phyloP scores from a whole-genome alignment of 2,797 vertebrate species.

The Melanotaenia boesemani region DNA sequence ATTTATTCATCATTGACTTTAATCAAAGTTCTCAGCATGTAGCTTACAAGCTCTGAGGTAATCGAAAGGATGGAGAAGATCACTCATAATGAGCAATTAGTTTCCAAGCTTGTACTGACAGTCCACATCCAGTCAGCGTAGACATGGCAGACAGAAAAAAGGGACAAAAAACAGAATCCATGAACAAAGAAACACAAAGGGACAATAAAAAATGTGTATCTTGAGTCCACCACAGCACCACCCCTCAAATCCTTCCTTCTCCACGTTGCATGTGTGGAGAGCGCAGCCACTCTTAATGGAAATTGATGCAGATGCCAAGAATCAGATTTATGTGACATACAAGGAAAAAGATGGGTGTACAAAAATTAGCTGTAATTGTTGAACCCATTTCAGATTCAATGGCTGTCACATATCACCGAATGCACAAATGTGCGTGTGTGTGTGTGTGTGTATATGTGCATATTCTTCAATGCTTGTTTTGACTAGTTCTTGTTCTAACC shows the following conservation, averaged over 20 bases:
- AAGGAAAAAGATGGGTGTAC: neutral
- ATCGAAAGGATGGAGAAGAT: too few species aligned
- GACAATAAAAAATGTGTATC: neutral
- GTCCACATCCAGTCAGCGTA: too few species aligned
- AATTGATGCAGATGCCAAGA: constrained; percentile 70
- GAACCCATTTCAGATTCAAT: constrained; percentile 46
- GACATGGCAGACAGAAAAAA: too few species aligned
- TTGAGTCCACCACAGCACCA: neutral
- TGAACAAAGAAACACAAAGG: too few species aligned
- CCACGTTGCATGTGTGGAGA: too few species aligned
- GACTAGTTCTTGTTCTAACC: neutral
- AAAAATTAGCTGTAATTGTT: constrained; percentile 55
- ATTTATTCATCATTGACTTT: too few species aligned
- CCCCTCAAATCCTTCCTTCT: neutral
- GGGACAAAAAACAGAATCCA: too few species aligned
- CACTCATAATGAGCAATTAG: too few species aligned
- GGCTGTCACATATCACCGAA: constrained; percentile 53
- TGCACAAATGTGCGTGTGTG: neutral
- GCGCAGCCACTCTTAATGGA: constrained; percentile 50
- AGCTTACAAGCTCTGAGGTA: too few species aligned
- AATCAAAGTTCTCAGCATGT: too few species aligned
- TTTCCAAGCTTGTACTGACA: too few species aligned
- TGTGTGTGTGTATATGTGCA: constrained; percentile 17
- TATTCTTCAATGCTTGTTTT: constrained; percentile 9
- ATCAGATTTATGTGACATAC: constrained; percentile 62